A percentile compares a stretch with the other conserved stretches of the same genome.
Conservation (phyloP, 2,888 invertebrate species). For the Protula sp. region DNA sequence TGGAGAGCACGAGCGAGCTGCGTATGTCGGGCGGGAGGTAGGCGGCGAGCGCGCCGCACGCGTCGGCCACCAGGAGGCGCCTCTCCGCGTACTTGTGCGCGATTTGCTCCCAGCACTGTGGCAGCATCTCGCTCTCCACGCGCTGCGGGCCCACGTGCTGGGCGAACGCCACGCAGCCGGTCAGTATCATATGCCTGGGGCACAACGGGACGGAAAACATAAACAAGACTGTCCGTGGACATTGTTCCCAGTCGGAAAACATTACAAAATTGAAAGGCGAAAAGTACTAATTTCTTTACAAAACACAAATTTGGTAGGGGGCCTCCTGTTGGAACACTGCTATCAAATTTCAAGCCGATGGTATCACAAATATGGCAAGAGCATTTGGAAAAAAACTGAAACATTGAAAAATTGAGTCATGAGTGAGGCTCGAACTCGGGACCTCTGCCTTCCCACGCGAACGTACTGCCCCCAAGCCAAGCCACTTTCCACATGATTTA, state of each 20-base stretch:
- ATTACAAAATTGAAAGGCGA: neutral
- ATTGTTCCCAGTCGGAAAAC: no score
- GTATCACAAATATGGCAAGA: no score
- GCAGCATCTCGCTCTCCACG: slow-evolving; percentile 65
- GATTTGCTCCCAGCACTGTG: slow-evolving; percentile 69
- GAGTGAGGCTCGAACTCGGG: no score
- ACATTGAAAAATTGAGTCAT: no score
- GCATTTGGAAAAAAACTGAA: no score
- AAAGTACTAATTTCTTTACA: neutral
- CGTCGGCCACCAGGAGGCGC: slow-evolving; percentile 65
- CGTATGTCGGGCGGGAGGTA: slow-evolving; percentile 61
- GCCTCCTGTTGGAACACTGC: neutral
- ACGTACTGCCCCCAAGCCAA: no score
- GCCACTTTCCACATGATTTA: no score
- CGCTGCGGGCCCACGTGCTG: slow-evolving; percentile 55
- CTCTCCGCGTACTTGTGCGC: slow-evolving; percentile 65
- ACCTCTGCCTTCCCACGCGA: no score
- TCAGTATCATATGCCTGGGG: slow-evolving; percentile 53
- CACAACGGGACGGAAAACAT: no score
- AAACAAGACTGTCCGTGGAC: no score
- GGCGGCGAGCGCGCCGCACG: slow-evolving; percentile 64
- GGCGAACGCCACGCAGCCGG: slow-evolving; percentile 56
- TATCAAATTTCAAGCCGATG: no score
- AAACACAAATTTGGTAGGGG: neutral
- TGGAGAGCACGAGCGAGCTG: slow-evolving; percentile 66